Evolutionary conservation across 37 sponge, comb jelly and placozoan genomes (phyloP).

Genomic region (Hexactinellida sp.): DNA sequence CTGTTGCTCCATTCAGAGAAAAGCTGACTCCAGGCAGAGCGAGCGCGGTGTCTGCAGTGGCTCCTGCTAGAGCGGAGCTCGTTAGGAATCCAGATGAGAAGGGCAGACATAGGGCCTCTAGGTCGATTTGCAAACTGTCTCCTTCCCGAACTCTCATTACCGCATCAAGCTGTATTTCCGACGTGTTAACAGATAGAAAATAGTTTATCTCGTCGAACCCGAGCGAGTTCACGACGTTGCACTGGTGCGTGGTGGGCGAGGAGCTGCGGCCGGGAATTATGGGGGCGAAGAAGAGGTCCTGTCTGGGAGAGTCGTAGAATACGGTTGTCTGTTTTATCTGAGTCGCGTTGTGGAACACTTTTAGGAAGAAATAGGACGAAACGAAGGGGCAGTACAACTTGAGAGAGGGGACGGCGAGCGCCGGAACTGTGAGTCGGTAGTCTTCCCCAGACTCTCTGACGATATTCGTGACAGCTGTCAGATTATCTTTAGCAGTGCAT

Average conservation of each 20-base stretch:
- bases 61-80: neutral
- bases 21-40: neutral
- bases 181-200: neutral
- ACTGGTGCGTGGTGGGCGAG: neutral
- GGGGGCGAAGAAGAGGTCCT: neutral
- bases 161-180: neutral
- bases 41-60: neutral
- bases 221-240: neutral
- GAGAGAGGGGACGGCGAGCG: neutral
- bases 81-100: neutral
- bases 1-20: neutral
- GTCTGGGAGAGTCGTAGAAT: neutral
- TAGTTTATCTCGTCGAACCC: neutral
- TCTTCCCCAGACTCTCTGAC: neutral
- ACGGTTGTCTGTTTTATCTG: neutral
- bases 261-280: neutral
- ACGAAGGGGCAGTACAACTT: neutral
- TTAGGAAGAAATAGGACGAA: neutral
- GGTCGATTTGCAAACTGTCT: neutral
- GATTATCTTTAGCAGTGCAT: neutral
- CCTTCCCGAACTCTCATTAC: neutral
- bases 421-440: neutral
- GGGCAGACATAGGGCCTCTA: neutral
- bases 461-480: neutral
- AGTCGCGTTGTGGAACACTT: neutral